A percentile compares a stretch with the other conserved stretches of the same genome.
These are phyloP conservation scores for Macaca fascicularis DNA, from an alignment of 2,113 vertebrate genomes.

Conservation along the genomic window DNA sequence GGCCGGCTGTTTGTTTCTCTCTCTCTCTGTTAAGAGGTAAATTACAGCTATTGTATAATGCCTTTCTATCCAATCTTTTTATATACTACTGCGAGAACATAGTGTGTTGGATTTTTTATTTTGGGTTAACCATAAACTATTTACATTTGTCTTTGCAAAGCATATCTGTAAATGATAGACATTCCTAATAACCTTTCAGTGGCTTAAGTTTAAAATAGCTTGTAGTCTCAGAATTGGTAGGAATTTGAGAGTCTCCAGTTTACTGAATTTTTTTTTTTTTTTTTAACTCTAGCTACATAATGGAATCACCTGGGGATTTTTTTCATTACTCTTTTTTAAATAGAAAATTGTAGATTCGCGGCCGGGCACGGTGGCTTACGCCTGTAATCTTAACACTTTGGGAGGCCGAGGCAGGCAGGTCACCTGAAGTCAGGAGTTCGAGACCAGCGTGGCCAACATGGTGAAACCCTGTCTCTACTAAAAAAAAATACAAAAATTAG, in stretches of 20 bases:
- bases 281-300: not conserved
- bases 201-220: not conserved
- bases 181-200: constrained; percentile 13
- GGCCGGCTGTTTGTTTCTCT: not conserved
- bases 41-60: not conserved
- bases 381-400: too few relatives aligned
- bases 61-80: not conserved
- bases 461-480: too few relatives aligned
- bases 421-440: too few relatives aligned
- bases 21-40: not conserved
- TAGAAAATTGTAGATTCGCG: not conserved
- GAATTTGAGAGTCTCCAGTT: constrained; percentile 3
- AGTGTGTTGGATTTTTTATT: constrained; percentile 13
- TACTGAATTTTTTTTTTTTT: not conserved
- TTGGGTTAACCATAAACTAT: not conserved
- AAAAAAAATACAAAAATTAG: too few relatives aligned
- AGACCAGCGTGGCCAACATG: too few relatives aligned
- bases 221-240: not conserved
- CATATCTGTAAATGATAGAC: not conserved
- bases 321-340: not conserved
- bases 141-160: constrained; percentile 23
- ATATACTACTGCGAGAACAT: not conserved
- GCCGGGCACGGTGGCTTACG: too few relatives aligned
- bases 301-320: not conserved
- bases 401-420: too few relatives aligned